phyloP scores from a whole-genome alignment of 2,888 invertebrate species.

The Ephialtes manifestator region DNA sequence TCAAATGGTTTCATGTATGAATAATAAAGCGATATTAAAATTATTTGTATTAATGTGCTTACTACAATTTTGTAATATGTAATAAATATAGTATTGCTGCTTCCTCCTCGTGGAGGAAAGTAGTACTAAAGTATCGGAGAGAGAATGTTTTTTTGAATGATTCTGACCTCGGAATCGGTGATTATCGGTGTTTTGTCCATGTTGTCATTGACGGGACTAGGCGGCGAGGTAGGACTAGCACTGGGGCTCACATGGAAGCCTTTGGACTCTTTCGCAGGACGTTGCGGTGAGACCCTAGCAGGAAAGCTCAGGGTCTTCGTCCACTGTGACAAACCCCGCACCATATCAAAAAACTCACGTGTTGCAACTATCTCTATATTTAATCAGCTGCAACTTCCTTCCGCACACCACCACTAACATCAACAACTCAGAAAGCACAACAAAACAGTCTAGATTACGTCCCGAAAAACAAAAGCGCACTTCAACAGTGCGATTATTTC shows the following conservation, averaged over 20 bases:
- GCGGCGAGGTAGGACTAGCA: conserved; percentile 86
- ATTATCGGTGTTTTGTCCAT: conserved; percentile 83
- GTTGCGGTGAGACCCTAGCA: conserved; percentile 93
- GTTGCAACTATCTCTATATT: conserved; percentile 10
- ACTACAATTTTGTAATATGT: no score
- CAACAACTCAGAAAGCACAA: background rate
- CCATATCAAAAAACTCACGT: conserved; percentile 88
- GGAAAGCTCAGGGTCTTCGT: conserved; percentile 97
- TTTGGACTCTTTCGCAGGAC: conserved; percentile 90
- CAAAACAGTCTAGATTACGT: background rate
- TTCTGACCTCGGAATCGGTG: conserved; percentile 82
- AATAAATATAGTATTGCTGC: no score
- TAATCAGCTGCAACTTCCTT: conserved; percentile 19
- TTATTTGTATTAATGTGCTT: no score
- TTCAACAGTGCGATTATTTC: background rate
- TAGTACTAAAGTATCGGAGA: background rate
- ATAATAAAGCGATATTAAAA: no score
- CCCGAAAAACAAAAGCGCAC: background rate
- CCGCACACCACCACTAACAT: conserved; percentile 1
- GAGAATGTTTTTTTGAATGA: background rate
- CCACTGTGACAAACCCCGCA: conserved; percentile 95
- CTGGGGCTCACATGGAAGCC: conserved; percentile 86
- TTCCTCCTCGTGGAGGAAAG: no score
- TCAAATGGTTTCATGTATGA: no score
- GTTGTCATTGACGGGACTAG: conserved; percentile 83